A percentile compares a stretch with the other conserved stretches of the same genome.
Evolutionary conservation across 2,113 vertebrate species (phyloP).

Genomic region (Protobothrops flavoviridis): DNA sequence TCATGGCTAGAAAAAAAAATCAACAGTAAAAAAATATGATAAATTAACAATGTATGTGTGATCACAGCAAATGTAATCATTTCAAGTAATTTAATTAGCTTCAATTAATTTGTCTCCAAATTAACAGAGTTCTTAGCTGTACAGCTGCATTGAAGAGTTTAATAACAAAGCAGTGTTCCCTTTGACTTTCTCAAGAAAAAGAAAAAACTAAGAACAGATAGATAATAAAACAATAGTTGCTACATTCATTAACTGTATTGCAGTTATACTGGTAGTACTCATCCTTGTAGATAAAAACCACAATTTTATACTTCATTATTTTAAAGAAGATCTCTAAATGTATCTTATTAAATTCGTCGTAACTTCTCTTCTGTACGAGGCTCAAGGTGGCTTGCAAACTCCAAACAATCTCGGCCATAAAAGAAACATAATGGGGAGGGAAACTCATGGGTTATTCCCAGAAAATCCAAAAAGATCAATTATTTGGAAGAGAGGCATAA

Average conservation of each 20-base stretch:
- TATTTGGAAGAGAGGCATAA: neutral
- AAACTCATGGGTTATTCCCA: neutral
- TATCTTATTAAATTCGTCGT: neutral
- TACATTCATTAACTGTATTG: neutral
- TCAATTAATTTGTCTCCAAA: neutral
- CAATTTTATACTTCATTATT: neutral
- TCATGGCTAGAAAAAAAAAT: neutral
- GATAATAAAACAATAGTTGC: neutral
- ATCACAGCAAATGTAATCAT: neutral
- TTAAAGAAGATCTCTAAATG: neutral
- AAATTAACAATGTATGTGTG: neutral
- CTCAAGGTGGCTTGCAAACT: neutral
- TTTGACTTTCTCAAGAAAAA: neutral
- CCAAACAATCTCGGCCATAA: neutral
- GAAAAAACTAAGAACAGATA: neutral
- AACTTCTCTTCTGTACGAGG: neutral
- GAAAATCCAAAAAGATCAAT: neutral
- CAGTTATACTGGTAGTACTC: neutral
- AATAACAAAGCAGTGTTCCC: too few species aligned
- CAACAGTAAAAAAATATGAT: neutral
- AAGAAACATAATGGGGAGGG: neutral
- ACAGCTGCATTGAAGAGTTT: too few species aligned
- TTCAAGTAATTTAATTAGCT: neutral
- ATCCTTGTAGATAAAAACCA: neutral
- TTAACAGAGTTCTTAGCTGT: too few species aligned